These are phyloP conservation scores for Cephalopterus ornatus DNA, from an alignment of 2,113 vertebrate species.

Conservation along the genomic window DNA sequence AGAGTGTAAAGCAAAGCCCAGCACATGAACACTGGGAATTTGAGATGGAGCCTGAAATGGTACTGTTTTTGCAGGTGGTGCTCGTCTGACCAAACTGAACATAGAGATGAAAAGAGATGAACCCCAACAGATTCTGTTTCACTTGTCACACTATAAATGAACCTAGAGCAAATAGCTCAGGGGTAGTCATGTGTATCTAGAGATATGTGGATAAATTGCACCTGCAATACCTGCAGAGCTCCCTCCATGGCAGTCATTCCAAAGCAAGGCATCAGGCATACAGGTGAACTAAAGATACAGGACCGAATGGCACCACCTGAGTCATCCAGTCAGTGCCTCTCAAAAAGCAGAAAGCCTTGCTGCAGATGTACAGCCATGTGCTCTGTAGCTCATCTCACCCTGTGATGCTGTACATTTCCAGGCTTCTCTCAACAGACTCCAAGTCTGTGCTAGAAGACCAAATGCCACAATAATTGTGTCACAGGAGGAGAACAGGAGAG, in stretches of 20 bases:
- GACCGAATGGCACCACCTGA: neutral
- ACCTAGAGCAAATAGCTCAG: neutral
- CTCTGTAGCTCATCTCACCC: neutral
- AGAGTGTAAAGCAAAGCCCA: neutral
- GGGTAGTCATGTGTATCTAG: neutral
- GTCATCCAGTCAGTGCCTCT: neutral
- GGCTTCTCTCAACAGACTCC: neutral
- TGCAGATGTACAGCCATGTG: neutral
- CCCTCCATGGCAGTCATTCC: neutral
- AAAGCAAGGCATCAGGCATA: neutral
- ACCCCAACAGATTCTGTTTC: neutral
- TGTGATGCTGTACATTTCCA: neutral
- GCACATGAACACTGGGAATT: neutral
- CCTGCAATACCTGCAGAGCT: neutral
- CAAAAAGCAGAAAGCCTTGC: neutral
- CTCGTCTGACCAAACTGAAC: neutral
- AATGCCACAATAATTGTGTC: neutral
- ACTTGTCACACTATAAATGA: neutral
- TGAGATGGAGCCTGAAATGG: neutral
- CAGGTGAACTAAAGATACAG: neutral
- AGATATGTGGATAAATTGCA: neutral
- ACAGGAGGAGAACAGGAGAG: neutral
- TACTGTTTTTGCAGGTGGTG: neutral
- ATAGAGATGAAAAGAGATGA: neutral
- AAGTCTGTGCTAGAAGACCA: neutral